Evolutionary conservation across 2,113 vertebrate species (phyloP).

Genomic region (Coregonus clupeaformis): DNA sequence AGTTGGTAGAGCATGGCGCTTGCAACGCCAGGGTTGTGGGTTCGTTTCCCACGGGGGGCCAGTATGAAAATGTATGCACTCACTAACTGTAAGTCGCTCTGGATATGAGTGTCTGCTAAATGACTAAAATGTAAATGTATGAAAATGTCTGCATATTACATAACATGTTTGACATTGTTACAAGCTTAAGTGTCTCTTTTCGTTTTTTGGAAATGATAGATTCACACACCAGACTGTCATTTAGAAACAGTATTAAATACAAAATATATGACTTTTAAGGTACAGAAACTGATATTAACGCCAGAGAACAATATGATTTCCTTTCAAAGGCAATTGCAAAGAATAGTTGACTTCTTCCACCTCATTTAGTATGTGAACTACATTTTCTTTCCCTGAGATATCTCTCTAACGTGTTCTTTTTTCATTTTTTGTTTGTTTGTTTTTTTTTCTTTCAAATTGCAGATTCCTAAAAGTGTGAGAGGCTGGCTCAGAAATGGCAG

Average conservation of each 20-base stretch:
- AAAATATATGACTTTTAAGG: slow-evolving; percentile 14
- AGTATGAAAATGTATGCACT: too few relatives aligned
- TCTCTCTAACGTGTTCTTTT: slow-evolving; percentile 62
- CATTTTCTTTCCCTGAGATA: slow-evolving; percentile 6
- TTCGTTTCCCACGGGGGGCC: too few relatives aligned
- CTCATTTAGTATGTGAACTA: background rate
- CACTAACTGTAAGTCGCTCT: too few relatives aligned
- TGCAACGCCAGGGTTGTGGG: too few relatives aligned
- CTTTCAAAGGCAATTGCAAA: slow-evolving; percentile 1
- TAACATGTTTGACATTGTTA: slow-evolving; percentile 19
- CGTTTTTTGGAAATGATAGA: background rate
- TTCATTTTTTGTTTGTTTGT: slow-evolving; percentile 28
- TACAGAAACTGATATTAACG: background rate
- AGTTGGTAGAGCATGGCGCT: too few relatives aligned
- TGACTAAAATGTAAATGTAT: too few relatives aligned
- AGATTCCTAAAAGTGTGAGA: slow-evolving; percentile 91
- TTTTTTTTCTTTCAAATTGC: slow-evolving; percentile 65
- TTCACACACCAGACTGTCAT: background rate
- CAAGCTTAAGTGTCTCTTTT: background rate
- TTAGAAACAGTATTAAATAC: background rate
- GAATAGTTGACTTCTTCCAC: background rate
- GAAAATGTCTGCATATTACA: slow-evolving; percentile 45
- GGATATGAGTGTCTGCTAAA: too few relatives aligned
- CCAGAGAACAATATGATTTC: background rate
- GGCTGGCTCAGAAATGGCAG: slow-evolving; percentile 78